phyloP scores from a whole-genome alignment of 1,140 invertebrate genomes.

The Zaprionus lachaisei region DNA sequence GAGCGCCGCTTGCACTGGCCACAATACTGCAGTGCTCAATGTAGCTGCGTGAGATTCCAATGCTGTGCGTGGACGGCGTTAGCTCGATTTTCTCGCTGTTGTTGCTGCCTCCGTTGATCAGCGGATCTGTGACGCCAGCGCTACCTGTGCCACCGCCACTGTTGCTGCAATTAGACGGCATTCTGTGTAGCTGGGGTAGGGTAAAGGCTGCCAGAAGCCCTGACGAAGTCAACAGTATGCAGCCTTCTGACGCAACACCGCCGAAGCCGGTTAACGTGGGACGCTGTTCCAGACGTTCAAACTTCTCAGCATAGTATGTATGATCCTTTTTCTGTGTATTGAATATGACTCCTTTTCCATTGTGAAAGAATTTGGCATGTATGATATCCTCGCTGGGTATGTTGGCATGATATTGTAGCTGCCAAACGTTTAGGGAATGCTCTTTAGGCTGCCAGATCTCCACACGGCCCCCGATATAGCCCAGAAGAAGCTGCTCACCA shows the following conservation, averaged over 20 bases:
- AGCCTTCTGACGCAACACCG: slow-evolving; percentile 92
- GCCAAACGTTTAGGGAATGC: slow-evolving; percentile 93
- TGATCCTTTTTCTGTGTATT: slow-evolving; percentile 91
- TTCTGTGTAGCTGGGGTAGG: slow-evolving; percentile 83
- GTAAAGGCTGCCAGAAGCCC: slow-evolving; percentile 92
- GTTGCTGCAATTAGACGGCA: slow-evolving; percentile 41
- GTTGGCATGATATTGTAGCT: slow-evolving; percentile 85
- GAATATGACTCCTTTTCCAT: slow-evolving; percentile 88
- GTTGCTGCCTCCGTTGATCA: background rate
- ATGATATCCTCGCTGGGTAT: slow-evolving; percentile 92
- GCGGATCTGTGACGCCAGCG: background rate
- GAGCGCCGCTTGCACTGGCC: slow-evolving; percentile 88
- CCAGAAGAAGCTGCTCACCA: slow-evolving; percentile 91
- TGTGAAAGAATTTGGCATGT: slow-evolving; percentile 92
- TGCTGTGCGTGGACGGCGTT: slow-evolving; percentile 87
- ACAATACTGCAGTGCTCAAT: slow-evolving; percentile 89
- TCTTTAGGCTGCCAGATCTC: slow-evolving; percentile 92
- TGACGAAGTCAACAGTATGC: slow-evolving; percentile 92
- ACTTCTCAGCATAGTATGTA: slow-evolving; percentile 93
- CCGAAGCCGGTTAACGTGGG: slow-evolving; percentile 94
- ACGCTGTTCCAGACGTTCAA: slow-evolving; percentile 90
- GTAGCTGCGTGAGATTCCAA: slow-evolving; percentile 90
- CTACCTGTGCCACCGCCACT: background rate
- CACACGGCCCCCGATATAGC: slow-evolving; percentile 90
- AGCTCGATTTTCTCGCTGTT: slow-evolving; percentile 75